Conservation (phyloP, 2,113 vertebrate genomes). For the Aphelocoma coerulescens region DNA sequence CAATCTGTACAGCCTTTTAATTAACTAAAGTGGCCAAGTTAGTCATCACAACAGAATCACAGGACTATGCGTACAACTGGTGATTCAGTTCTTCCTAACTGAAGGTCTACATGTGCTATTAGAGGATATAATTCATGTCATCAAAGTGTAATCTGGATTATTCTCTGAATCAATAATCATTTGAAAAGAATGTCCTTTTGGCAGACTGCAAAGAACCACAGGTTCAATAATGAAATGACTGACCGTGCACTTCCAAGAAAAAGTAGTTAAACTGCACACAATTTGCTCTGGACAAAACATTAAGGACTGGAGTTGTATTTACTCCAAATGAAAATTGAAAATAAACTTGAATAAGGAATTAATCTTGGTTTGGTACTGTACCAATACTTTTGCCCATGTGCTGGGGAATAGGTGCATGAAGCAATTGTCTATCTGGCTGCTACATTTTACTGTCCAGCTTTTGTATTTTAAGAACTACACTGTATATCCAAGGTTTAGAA, state of each 20-base stretch:
- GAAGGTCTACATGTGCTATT: background rate
- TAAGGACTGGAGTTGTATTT: background rate
- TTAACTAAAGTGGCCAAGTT: slow-evolving; percentile 15
- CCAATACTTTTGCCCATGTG: background rate
- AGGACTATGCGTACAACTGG: background rate
- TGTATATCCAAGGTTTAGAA: background rate
- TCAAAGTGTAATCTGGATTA: background rate
- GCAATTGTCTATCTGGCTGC: background rate
- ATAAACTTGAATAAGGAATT: background rate
- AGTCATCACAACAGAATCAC: background rate
- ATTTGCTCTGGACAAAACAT: background rate
- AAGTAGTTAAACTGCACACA: background rate
- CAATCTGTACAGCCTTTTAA: slow-evolving; percentile 20
- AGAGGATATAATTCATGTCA: slow-evolving; percentile 1
- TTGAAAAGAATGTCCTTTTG: background rate
- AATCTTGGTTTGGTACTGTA: background rate
- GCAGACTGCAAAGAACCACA: background rate
- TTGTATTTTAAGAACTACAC: background rate
- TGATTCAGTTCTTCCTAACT: background rate
- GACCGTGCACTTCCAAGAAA: background rate
- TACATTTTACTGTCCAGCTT: background rate
- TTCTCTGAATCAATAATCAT: slow-evolving; percentile 27
- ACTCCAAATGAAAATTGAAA: background rate
- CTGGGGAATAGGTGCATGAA: background rate
- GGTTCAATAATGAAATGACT: slow-evolving; percentile 2